Evolutionary conservation across 2,113 vertebrate genomes (phyloP), one percentile per base, ranked within the genome.

Genomic region (Sarotherodon lohbergeri): DNA sequence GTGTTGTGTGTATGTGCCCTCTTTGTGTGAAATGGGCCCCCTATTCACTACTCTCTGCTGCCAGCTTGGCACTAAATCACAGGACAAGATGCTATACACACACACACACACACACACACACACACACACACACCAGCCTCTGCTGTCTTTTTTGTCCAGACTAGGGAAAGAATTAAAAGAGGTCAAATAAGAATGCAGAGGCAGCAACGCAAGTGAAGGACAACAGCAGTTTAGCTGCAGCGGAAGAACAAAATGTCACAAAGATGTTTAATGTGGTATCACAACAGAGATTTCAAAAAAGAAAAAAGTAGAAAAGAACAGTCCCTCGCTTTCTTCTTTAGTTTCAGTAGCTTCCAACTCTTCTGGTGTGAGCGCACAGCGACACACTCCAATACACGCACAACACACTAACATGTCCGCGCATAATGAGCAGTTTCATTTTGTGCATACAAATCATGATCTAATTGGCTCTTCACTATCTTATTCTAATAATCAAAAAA

Each of bases 11-110:
- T 82, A 22, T 94, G 91, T 85, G 92, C 89, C 87, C 89, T 90
- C 94, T 93, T 94, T 95, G 94, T 96, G 93, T 94, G 93, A 94
- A 93, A 93, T 91, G 94, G 95, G 95, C 93, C 93, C 90, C 94
- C 95, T 95, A 96, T 96, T 95, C 95, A 94, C 92, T 85, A 29
- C 84, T 81, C 86, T 84, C 84, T 50, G 86, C 92, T 95, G 94
- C 94, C 95, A 96, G 94, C 94, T 95, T 96, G 94, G 95, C 95
- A 96, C 93, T 95, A 94, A 95, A 95, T 95, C 95, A 95, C 94
- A 94, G 94, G 90, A 88, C 89, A 87, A 94, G 94, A 92, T 86
- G 88, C 83, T 22, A 89, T 4, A 19, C 55, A n/a, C 5, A 9
- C 81, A 59, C 86, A 32, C 88, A 82, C 93, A 85, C 90, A 19